Evolutionary conservation across 2,888 invertebrate genomes (phyloP), one percentile per base, ranked within the genome.

Genomic region (Protodeltote pygarga): DNA sequence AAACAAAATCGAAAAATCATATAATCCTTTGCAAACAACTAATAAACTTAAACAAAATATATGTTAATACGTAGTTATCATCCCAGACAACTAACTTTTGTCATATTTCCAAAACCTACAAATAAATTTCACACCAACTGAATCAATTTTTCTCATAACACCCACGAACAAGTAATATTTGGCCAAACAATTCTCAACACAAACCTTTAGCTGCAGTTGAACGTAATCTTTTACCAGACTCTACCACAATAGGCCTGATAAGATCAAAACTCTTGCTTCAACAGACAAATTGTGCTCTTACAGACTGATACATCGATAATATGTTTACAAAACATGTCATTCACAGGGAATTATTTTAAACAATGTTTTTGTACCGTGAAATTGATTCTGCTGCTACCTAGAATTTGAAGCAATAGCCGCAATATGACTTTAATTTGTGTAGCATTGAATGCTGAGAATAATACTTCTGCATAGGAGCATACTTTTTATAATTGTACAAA

Each of bases 321-420:
- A 62, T 90, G 84, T 90, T 91, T 89, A 81, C 87, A 85, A 89
- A 91, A 91, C 86, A 91, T 86, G 88, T 85, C 89, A 83, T 81
- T 83, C 77, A 75, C 45, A 45, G 42, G 46, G 73, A 76, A 73
- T 77, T 73, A 73, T 76, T 78, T 78, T 70, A 74, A 83, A 77
- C 65, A 65, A 65, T 66, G 65, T 69, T 73, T 49, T 74, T 79
- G 77, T 78, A 75, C 76, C 80, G 76, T 89, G 85, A 89, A 90
- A 89, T 87, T 85, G 85, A 85, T 50, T 83, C 83, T 81, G 42
- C 35, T 63, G 58, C 66, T 79, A 74, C 73, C 39, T 28, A 64
- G 74, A 77, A 79, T 73, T 48, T 21, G 4, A 44, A 63, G 59
- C 44, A 60, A 32, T 32, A 16, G 13, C 27, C 10, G 9, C 9